Percentiles rank a stretch among this genome's conserved stretches.
phyloP scores from a whole-genome alignment of 2,113 vertebrate genomes.

The Labeo catla region DNA sequence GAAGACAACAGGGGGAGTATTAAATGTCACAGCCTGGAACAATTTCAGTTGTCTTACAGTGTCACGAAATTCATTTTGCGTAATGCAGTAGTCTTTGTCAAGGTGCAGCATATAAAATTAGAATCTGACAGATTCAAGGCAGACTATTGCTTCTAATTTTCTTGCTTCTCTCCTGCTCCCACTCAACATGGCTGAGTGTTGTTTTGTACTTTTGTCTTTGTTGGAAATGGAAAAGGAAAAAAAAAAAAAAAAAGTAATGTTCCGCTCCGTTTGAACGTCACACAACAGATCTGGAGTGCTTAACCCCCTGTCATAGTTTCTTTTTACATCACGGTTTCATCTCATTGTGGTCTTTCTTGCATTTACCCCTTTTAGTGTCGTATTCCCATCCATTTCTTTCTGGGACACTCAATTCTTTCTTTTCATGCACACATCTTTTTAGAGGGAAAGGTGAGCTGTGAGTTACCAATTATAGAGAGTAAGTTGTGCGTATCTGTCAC shows the following conservation, averaged over 20 bases:
- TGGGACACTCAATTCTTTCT: neutral
- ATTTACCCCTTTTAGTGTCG: conserved; percentile 11
- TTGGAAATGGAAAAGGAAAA: neutral
- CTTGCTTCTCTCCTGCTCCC: neutral
- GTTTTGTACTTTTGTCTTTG: conserved; percentile 10
- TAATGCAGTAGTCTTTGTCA: neutral
- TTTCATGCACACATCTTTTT: neutral
- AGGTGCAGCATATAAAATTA: conserved; percentile 1
- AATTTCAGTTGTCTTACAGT: conserved; percentile 17
- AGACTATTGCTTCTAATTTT: conserved; percentile 5
- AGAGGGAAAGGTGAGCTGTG: conserved; percentile 27
- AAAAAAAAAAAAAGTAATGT: neutral
- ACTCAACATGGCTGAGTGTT: conserved; percentile 1
- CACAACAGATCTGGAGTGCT: conserved; percentile 10
- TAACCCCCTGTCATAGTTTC: conserved; percentile 1
- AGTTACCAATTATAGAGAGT: conserved; percentile 19
- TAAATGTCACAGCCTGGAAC: neutral
- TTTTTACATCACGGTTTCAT: conserved; percentile 19
- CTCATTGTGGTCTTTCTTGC: neutral
- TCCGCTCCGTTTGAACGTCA: neutral
- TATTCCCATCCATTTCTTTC: conserved; percentile 11
- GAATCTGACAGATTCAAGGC: neutral
- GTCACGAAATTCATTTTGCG: neutral
- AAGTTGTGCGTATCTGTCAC: conserved; percentile 27
- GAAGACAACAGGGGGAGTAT: neutral